Base-by-base conservation (phyloP, 2,888 invertebrate species). In the Acleris cristana region DNA sequence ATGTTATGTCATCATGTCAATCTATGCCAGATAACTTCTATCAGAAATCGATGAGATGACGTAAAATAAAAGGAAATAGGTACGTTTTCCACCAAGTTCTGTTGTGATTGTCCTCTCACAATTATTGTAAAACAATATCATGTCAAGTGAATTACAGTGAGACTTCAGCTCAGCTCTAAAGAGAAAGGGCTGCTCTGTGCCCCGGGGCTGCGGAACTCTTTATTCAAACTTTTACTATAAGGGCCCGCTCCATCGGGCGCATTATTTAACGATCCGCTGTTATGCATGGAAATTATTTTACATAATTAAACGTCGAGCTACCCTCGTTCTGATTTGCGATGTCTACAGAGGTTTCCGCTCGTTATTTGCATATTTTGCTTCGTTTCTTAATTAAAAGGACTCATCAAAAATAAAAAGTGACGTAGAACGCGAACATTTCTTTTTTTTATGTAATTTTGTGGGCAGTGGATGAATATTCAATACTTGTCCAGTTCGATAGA, bases 221-320 rank as follows among this genome's bases (percentile, higher is more conserved):
- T 81, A 85, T 87, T 81, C 80, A 85, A 90, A 89, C 83, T 89
- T 88, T 86, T 79, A 74, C 79, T 82, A 81, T 82, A 85, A 84
- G 84, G 85, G 85, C 83, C 77, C 75, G 77, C 72, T 76, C 85
- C 89, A 89, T 88, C 89, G 87, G 89, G 83, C 83, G 84, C 84
- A 85, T 90, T 91, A 89, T 90, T 90, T 86, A 84, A 85, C 79
- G 82, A 83, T 85, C 86, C 84, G 85, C 88, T 84, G 82, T 82
- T 87, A 88, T 87, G 88, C 87, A 90, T 87, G 88, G 88, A 84
- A 89, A 87, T 88, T 85, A 90, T 90, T 92, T 92, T 89, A 88
- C 91, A 92, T 92, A 90, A 90, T 90, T 90, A 91, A 91, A 88
- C 84, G 87, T 77, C 82, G 76, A 73, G 79, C 79, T 80, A 82